phyloP scores from a whole-genome alignment of 1,140 invertebrate genomes.

The Helicorthomorpha holstii region DNA sequence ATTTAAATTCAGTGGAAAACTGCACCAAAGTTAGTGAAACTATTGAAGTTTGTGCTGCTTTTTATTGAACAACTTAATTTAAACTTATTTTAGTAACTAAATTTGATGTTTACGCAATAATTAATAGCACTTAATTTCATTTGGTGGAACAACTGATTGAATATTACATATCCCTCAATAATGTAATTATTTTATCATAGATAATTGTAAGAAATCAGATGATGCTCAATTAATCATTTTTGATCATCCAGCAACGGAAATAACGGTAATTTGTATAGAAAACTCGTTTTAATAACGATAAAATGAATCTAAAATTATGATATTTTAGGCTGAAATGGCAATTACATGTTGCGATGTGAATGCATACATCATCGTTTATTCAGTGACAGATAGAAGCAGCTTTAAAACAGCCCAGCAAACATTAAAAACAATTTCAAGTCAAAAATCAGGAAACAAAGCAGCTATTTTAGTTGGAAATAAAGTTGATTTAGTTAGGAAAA shows the following conservation, averaged over 20 bases:
- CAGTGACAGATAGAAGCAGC: constrained; percentile 76
- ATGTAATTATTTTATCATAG: background rate
- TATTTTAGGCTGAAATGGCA: constrained; percentile 51
- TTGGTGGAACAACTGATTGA: no score
- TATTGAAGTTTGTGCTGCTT: no score
- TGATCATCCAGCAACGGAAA: constrained; percentile 41
- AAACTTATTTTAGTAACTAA: no score
- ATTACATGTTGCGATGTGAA: constrained; percentile 45
- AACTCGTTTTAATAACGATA: background rate
- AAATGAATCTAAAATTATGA: no score
- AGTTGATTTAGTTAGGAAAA: constrained; percentile 77
- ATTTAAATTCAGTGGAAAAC: no score
- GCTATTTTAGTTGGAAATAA: constrained; percentile 87
- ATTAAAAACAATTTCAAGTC: constrained; percentile 44
- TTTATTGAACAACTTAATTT: no score
- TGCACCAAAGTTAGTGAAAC: no score
- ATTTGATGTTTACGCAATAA: no score
- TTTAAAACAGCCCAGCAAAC: constrained; percentile 66
- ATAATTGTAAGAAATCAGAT: constrained; percentile 26
- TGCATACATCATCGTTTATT: constrained; percentile 77
- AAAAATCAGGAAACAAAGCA: constrained; percentile 49
- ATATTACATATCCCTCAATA: no score
- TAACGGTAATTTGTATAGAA: constrained; percentile 6
- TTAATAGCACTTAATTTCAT: no score
- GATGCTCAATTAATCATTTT: constrained; percentile 74